These are phyloP conservation scores for Idris sp. DNA, from an alignment of 1,140 invertebrate genomes.

Conservation along the genomic window DNA sequence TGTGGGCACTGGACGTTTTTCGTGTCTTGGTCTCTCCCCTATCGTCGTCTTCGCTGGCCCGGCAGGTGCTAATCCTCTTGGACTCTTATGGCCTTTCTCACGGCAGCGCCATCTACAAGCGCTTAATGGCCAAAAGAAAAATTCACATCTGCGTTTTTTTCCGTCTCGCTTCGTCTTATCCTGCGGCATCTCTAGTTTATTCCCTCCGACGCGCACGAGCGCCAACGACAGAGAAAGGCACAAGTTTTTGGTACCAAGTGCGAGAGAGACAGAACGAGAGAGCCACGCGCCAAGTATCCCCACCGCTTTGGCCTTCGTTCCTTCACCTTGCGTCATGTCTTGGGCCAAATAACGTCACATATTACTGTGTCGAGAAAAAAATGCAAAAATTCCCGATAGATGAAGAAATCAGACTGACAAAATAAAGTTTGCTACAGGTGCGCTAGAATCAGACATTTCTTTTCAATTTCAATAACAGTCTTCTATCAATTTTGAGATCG, in stretches of 20 bases:
- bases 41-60: constrained; percentile 19
- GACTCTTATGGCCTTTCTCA: constrained; percentile 53
- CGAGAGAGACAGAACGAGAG: constrained; percentile 11
- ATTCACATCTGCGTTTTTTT: constrained; percentile 58
- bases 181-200: constrained; percentile 38
- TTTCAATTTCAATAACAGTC: too few relatives aligned
- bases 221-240: constrained; percentile 5
- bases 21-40: constrained; percentile 16
- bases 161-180: constrained; percentile 46
- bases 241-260: not conserved
- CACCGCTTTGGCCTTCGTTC: constrained; percentile 29
- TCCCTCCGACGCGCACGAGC: constrained; percentile 52
- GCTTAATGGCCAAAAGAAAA: constrained; percentile 62
- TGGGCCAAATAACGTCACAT: constrained; percentile 27
- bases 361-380: constrained; percentile 16
- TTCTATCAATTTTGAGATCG: too few relatives aligned
- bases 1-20: constrained; percentile 51
- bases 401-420: too few relatives aligned
- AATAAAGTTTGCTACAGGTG: too few relatives aligned
- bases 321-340: constrained; percentile 54
- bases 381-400: constrained; percentile 18
- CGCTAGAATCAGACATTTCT: too few relatives aligned
- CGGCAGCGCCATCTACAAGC: constrained; percentile 42
- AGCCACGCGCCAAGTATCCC: constrained; percentile 60
- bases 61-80: constrained; percentile 50